These are phyloP conservation scores for Pherbina coryleti DNA, from an alignment of 2,888 invertebrate species.

Conservation along the genomic window DNA sequence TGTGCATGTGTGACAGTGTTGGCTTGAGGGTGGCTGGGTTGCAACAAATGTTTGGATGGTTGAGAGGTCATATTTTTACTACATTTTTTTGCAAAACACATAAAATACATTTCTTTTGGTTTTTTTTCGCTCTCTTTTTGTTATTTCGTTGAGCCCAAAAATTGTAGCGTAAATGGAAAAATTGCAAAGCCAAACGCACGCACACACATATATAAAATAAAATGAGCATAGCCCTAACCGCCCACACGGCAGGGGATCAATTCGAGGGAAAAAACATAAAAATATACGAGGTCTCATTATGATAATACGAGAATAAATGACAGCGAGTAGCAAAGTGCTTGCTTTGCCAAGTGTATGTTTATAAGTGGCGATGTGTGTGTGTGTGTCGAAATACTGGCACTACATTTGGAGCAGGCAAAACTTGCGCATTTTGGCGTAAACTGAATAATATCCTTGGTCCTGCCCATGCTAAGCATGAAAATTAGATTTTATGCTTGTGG, in stretches of 20 bases:
- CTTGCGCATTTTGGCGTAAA: not conserved
- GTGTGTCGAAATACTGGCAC: not conserved
- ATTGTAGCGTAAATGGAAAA: conserved; percentile 40
- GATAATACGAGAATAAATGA: conserved; percentile 66
- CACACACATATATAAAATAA: conserved; percentile 36
- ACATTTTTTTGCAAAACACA: conserved; percentile 24
- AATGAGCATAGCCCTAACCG: conserved; percentile 32
- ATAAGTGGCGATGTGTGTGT: not conserved
- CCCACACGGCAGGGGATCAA: conserved; percentile 29
- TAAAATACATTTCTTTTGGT: not conserved
- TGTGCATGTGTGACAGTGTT: not conserved
- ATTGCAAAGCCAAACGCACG: conserved; percentile 42
- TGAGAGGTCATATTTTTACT: conserved; percentile 30
- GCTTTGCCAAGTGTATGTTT: not conserved
- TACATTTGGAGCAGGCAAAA: not conserved
- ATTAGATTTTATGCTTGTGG: not conserved
- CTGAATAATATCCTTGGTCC: not conserved
- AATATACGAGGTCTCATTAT: conserved; percentile 64
- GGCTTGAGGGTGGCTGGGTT: not conserved
- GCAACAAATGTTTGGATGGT: not conserved
- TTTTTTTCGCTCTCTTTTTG: not conserved
- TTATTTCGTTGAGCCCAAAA: conserved; percentile 13
- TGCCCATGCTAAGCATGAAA: too few species aligned
- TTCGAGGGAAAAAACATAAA: conserved; percentile 57
- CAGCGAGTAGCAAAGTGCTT: conserved; percentile 46